Evolutionary conservation across 2,888 invertebrate genomes (phyloP), one percentile per base, ranked within the genome.

Genomic region (Nomada ferruginata): DNA sequence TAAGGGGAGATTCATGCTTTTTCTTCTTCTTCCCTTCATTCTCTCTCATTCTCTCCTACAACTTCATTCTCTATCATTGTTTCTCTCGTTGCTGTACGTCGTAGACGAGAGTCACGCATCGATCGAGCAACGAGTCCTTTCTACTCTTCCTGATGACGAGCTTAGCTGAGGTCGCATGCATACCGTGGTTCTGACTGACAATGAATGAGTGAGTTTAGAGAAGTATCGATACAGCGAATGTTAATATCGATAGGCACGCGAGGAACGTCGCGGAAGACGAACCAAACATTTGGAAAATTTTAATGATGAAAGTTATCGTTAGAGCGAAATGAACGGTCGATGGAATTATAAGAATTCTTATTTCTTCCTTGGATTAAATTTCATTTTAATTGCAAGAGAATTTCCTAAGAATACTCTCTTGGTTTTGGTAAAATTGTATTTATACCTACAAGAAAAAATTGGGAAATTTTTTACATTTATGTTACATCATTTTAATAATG

Each of bases 51-150:
- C 13, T 26, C 42, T 1, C 3, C n/a, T 18, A 26, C 47, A 42
- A 55, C 23, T 10, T 44, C 50, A 5, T 13, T 42, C 2, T 11
- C 47, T 23, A n/a, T 18, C 23, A 50, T 26, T 9, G 36, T 42
- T 23, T 50, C 29, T n/a, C n/a, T 65, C 60, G 72, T 64, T 68
- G 68, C 53, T 13, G 70, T 50, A 76, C 47, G 15, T 29, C 73
- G 64, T 78, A 60, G 63, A n/a, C 60, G 36, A 77, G 69, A 81
- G 80, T 83, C 76, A 74, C 68, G 76, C 84, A 66, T 85, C 74
- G 85, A 86, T 86, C 86, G 86, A 82, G 60, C 76, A 70, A 57
- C 77, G 65, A 68, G 76, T 63, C 70, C 72, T 57, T 79, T 83
- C 66, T 60, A 65, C 66, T 55, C 76, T 68, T 72, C 36, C 65